A percentile compares a stretch with the other conserved stretches of the same genome.
These are phyloP conservation scores for Dioctria rufipes DNA, from an alignment of 2,888 invertebrate genomes.

Conservation along the genomic window DNA sequence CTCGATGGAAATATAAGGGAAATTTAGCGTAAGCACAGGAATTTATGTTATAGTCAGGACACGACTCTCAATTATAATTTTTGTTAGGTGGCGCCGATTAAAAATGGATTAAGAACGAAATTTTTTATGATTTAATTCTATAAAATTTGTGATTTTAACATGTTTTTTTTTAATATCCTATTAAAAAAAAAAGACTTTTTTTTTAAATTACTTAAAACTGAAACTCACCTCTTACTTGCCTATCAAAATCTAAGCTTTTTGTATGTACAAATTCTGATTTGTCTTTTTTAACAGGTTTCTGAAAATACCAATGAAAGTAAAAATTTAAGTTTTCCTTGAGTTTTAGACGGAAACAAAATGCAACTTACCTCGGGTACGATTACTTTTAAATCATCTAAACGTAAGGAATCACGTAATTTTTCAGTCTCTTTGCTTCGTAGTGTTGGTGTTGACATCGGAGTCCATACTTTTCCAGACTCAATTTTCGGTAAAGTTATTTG, in stretches of 20 bases:
- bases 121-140: no score
- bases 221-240: constrained; percentile 64
- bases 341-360: not conserved
- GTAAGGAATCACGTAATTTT: constrained; percentile 65
- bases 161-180: no score
- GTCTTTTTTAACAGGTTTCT: constrained; percentile 63
- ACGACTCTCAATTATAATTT: no score
- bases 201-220: not conserved
- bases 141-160: no score
- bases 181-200: not conserved
- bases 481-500: constrained; percentile 63
- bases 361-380: constrained; percentile 63
- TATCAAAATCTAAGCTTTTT: constrained; percentile 65
- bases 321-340: constrained; percentile 9
- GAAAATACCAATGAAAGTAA: constrained; percentile 47
- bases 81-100: no score
- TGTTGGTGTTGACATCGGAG: constrained; percentile 64
- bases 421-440: constrained; percentile 64
- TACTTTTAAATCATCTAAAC: constrained; percentile 64
- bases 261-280: constrained; percentile 66
- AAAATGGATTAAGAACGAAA: no score
- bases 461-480: constrained; percentile 64
- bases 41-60: no score
- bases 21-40: no score
- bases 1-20: no score